Evolutionary conservation across 2,888 invertebrate genomes (phyloP).

Genomic region (Eulithis testata): DNA sequence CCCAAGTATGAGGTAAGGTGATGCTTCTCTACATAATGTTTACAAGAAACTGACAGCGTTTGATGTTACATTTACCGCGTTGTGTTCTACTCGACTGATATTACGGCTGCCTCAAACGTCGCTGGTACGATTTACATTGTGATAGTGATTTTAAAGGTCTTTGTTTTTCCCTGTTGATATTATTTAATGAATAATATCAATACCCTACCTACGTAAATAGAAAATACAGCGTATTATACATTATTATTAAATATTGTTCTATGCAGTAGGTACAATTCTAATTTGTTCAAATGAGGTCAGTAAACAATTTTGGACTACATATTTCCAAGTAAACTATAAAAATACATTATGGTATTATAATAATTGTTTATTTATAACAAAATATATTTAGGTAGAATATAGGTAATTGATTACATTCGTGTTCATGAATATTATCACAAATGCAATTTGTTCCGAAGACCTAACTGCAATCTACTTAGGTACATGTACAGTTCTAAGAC

Average conservation of each 20-base stretch:
- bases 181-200: too few relatives aligned
- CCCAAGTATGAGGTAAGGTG: constrained; percentile 93
- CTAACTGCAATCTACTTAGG: constrained; percentile 24
- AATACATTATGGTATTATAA: constrained; percentile 22
- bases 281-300: constrained; percentile 14
- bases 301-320: constrained; percentile 12
- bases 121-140: too few relatives aligned
- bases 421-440: constrained; percentile 40
- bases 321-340: constrained; percentile 20
- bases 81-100: not conserved
- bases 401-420: constrained; percentile 32
- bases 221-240: not conserved
- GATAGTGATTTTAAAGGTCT: too few relatives aligned
- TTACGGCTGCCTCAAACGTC: too few relatives aligned
- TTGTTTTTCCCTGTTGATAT: too few relatives aligned
- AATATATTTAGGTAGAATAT: constrained; percentile 24
- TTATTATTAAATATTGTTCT: not conserved
- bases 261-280: not conserved
- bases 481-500: constrained; percentile 35
- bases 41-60: not conserved
- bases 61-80: too few relatives aligned
- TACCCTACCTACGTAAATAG: too few relatives aligned
- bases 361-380: constrained; percentile 19
- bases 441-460: constrained; percentile 39
- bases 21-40: not conserved